Evolutionary conservation across 64 coral and sea anemone species (phyloP).

Genomic region (Stylophora pistillata): DNA sequence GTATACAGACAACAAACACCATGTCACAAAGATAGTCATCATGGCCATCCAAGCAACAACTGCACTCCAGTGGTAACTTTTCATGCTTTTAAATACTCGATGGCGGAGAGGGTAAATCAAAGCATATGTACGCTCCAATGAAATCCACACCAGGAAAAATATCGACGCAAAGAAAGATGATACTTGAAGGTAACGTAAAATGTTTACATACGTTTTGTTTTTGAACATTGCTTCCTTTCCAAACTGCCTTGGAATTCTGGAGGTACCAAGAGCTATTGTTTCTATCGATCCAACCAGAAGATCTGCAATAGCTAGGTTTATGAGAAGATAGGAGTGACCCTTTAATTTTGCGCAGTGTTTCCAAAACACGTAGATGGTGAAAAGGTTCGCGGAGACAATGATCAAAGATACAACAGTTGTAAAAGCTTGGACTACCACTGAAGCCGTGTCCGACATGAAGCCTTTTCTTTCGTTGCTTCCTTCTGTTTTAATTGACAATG

Average conservation of each 20-base stretch:
- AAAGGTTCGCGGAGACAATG: background rate
- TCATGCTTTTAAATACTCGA: background rate
- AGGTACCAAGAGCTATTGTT: background rate
- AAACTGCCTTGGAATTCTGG: background rate
- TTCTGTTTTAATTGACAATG: background rate
- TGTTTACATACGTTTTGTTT: background rate
- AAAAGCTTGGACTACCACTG: background rate
- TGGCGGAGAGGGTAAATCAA: background rate
- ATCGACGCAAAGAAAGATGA: background rate
- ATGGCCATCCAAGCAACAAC: background rate
- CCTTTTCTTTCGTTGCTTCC: background rate
- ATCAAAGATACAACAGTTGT: background rate
- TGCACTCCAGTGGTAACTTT: background rate
- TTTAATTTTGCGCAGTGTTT: background rate
- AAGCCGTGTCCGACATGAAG: background rate
- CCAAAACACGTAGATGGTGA: conserved; percentile 1
- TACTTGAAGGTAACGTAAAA: background rate
- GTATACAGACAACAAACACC: background rate
- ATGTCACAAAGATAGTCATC: background rate
- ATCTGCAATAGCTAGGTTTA: conserved; percentile 1
- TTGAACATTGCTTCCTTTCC: background rate
- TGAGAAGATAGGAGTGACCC: background rate
- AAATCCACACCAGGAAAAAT: background rate
- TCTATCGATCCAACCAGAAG: background rate
- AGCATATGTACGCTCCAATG: background rate